Evolutionary conservation across 2,113 vertebrate species (phyloP).

Genomic region (Atrichornis clamosus): DNA sequence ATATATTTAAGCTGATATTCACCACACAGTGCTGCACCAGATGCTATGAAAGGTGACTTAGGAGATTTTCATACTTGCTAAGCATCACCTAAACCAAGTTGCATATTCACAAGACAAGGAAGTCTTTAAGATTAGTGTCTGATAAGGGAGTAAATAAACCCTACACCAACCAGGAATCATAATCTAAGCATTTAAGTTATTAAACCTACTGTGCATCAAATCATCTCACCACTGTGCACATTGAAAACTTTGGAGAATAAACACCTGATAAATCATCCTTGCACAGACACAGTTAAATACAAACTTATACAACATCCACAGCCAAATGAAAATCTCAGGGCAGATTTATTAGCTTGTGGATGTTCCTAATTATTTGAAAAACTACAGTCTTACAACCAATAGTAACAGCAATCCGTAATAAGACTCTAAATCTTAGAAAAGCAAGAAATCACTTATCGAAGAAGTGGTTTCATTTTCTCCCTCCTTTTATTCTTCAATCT

Average conservation of each 20-base stretch:
- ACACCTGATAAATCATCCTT: conserved; percentile 66
- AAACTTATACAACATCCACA: conserved; percentile 47
- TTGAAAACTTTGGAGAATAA: conserved; percentile 48
- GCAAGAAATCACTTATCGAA: neutral
- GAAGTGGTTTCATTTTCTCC: neutral
- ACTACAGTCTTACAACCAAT: conserved; percentile 36
- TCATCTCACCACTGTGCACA: conserved; percentile 45
- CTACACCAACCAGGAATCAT: conserved; percentile 12
- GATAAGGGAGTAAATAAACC: conserved; percentile 62
- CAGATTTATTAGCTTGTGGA: conserved; percentile 75
- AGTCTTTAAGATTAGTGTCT: conserved; percentile 45
- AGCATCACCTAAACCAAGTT: conserved; percentile 4
- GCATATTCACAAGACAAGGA: neutral
- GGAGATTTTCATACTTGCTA: neutral
- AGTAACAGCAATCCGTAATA: conserved; percentile 40
- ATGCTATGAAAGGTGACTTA: neutral
- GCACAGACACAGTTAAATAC: conserved; percentile 33
- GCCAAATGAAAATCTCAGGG: conserved; percentile 64
- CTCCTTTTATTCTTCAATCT: neutral
- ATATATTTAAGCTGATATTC: neutral
- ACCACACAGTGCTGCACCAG: neutral
- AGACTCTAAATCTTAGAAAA: conserved; percentile 8
- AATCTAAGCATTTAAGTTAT: conserved; percentile 32
- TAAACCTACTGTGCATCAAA: conserved; percentile 58
- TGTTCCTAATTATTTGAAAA: conserved; percentile 71